Conservation (phyloP, 2,113 vertebrate species). For the Atherinomorus stipes region DNA sequence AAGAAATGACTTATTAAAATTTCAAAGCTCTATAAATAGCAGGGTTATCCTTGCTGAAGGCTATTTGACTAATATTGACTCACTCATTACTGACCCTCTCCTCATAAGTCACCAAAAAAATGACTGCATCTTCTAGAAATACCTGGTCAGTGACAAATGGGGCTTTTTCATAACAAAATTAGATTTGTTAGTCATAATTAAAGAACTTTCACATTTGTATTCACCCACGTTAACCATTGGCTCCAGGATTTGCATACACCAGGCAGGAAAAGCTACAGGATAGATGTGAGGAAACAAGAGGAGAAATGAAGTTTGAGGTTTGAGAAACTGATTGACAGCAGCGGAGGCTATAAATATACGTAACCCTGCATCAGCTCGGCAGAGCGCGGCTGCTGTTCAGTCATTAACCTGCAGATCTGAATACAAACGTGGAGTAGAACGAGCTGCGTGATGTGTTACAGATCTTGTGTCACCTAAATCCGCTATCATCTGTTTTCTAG, state of each 20-base stretch:
- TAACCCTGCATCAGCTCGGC: constrained; percentile 42
- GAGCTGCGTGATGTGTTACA: constrained; percentile 14
- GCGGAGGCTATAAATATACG: constrained; percentile 61
- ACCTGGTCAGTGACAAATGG: background rate
- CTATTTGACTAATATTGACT: constrained; percentile 21
- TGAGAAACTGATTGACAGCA: constrained; percentile 61
- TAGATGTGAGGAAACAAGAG: constrained; percentile 38
- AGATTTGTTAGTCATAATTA: constrained; percentile 12
- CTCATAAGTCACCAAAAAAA: background rate
- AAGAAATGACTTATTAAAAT: constrained; percentile 10
- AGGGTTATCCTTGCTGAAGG: constrained; percentile 13
- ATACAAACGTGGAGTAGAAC: constrained; percentile 41
- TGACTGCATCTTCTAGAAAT: background rate
- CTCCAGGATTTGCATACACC: background rate
- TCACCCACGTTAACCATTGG: constrained; percentile 28
- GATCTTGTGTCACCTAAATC: constrained; percentile 18
- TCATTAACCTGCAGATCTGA: constrained; percentile 63
- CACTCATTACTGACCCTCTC: constrained; percentile 3
- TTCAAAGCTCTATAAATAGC: constrained; percentile 10
- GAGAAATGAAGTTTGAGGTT: constrained; percentile 50
- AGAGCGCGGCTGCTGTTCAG: constrained; percentile 45
- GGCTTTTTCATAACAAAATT: constrained; percentile 19
- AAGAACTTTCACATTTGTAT: background rate
- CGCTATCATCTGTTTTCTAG: constrained; percentile 17
- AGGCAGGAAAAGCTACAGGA: constrained; percentile 2